A percentile compares a stretch with the other conserved stretches of the same genome.
Evolutionary conservation across 1,140 invertebrate species (phyloP).

Genomic region (Drosophila albomicans): DNA sequence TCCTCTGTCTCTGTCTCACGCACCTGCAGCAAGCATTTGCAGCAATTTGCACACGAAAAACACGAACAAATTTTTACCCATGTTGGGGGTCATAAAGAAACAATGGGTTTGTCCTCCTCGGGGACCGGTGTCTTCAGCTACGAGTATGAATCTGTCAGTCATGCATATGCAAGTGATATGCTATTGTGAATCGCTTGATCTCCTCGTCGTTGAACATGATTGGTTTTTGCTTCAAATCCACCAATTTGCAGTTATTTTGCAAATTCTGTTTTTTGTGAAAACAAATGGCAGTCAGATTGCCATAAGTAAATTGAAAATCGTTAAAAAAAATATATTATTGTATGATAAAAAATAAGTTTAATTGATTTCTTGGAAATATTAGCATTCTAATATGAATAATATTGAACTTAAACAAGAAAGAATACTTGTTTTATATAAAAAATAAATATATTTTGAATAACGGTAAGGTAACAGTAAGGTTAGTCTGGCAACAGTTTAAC

Average conservation of each 20-base stretch:
- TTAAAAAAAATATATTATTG: too few relatives aligned
- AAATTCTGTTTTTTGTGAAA: neutral
- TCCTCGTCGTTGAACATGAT: neutral
- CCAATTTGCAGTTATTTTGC: slow-evolving; percentile 5
- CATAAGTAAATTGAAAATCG: neutral
- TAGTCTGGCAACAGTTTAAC: too few relatives aligned
- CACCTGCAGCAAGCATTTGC: slow-evolving; percentile 53
- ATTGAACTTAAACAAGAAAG: too few relatives aligned
- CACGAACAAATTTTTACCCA: slow-evolving; percentile 41
- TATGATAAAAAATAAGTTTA: too few relatives aligned
- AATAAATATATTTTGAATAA: too few relatives aligned
- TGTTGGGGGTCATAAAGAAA: slow-evolving; percentile 48
- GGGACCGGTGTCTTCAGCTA: slow-evolving; percentile 19
- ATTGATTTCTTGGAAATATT: too few relatives aligned
- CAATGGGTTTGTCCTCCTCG: slow-evolving; percentile 50
- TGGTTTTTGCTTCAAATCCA: neutral
- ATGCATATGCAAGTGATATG: slow-evolving; percentile 56
- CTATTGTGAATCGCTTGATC: slow-evolving; percentile 16
- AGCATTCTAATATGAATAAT: too few relatives aligned
- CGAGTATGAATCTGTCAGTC: slow-evolving; percentile 54
- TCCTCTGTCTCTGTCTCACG: slow-evolving; percentile 19
- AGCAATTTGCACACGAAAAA: slow-evolving; percentile 65
- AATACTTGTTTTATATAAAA: too few relatives aligned
- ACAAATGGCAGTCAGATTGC: neutral
- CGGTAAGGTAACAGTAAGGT: too few relatives aligned